Evolutionary conservation across 2,888 invertebrate species (phyloP).

Genomic region (Pristionchus maxplancki): DNA sequence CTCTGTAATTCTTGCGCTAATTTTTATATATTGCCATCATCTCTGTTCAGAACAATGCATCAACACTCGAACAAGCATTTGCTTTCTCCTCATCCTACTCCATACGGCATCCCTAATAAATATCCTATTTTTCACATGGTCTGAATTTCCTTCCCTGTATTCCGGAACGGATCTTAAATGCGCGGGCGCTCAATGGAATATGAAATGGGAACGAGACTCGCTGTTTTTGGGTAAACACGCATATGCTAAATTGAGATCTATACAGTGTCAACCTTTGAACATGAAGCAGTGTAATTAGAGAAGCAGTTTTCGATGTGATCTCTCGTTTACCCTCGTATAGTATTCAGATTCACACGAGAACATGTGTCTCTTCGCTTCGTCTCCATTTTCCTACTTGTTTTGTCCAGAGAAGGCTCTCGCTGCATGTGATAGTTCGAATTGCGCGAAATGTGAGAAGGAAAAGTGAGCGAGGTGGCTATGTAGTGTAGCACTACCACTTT

Average conservation of each 20-base stretch:
- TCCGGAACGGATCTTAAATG: neutral
- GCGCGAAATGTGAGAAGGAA: constrained; percentile 31
- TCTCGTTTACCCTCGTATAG: neutral
- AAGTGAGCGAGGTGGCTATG: neutral
- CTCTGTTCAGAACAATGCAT: neutral
- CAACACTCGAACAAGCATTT: neutral
- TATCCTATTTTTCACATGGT: constrained; percentile 18
- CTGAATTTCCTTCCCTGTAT: neutral
- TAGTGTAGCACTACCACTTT: neutral
- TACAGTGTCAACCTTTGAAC: neutral
- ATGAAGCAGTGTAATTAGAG: neutral
- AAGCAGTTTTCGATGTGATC: neutral
- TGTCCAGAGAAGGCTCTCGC: constrained; percentile 31
- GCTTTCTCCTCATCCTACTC: neutral
- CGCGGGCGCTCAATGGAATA: neutral
- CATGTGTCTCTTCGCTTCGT: constrained; percentile 1
- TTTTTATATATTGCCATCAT: neutral
- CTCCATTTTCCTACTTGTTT: constrained; percentile 26
- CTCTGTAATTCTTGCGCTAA: neutral
- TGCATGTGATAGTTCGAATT: constrained; percentile 43
- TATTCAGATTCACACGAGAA: constrained; percentile 13
- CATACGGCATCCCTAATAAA: neutral
- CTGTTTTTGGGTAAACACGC: neutral
- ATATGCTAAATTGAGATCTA: neutral
- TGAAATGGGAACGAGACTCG: constrained; percentile 18